A percentile compares a stretch with the other conserved stretches of the same genome.
These are phyloP conservation scores for Porites divaricata DNA, from an alignment of 92 coral and sea anemone species.

Conservation along the genomic window DNA sequence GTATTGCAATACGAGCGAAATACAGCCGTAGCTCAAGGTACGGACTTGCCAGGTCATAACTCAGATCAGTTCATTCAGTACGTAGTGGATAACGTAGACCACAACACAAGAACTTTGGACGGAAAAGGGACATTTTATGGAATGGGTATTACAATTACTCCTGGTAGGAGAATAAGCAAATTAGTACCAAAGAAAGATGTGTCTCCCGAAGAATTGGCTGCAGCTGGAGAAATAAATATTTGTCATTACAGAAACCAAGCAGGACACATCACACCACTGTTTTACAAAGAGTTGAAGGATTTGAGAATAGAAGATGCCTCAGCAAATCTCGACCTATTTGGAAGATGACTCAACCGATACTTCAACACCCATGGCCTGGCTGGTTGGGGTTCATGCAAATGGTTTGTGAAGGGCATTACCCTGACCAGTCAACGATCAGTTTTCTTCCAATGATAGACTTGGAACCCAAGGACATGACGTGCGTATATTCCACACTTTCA, in stretches of 20 bases:
- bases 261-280: conserved; percentile 15
- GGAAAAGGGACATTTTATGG: conserved; percentile 64
- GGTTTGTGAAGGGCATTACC: conserved; percentile 38
- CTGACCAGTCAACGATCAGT: conserved; percentile 43
- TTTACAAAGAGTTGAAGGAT: conserved; percentile 13
- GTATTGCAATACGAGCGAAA: conserved; percentile 53
- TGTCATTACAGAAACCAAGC: conserved; percentile 24
- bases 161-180: conserved; percentile 8
- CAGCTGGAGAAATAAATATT: conserved; percentile 29
- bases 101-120: conserved; percentile 48
- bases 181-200: conserved; percentile 43
- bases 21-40: conserved; percentile 54
- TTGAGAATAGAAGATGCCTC: conserved; percentile 19
- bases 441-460: conserved; percentile 68
- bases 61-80: conserved; percentile 44
- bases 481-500: conserved; percentile 49
- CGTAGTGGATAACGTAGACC: conserved; percentile 62
- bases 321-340: conserved; percentile 36
- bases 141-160: conserved; percentile 62
- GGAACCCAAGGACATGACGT: conserved; percentile 55
- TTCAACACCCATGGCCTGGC: conserved; percentile 35
- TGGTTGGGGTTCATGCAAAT: conserved; percentile 62
- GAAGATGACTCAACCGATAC: conserved; percentile 35
- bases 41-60: conserved; percentile 45
- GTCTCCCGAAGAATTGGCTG: conserved; percentile 37